Percentiles rank a stretch among this genome's conserved stretches.
Conservation (phyloP, 2,797 vertebrate species). For the Halcyon leucocephala region DNA sequence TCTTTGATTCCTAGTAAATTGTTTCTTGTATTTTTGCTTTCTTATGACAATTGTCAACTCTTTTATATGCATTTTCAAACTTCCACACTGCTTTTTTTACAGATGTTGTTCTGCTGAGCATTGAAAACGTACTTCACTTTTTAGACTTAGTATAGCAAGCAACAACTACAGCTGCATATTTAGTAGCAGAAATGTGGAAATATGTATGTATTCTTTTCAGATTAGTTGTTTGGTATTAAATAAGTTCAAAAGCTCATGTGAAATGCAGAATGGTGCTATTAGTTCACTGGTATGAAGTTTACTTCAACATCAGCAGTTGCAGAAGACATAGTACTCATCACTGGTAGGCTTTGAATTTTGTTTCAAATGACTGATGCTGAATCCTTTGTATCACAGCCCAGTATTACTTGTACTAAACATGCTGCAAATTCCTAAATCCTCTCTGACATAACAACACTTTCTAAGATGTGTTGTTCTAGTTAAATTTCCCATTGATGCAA, state of each 20-base stretch:
- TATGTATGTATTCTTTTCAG: not conserved
- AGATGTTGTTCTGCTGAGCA: not conserved
- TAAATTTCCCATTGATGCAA: not conserved
- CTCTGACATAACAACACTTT: not conserved
- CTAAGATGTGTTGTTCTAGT: not conserved
- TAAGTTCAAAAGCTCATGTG: not conserved
- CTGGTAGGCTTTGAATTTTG: not conserved
- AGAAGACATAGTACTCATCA: not conserved
- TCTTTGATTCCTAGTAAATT: constrained; percentile 38
- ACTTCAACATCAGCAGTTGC: not conserved
- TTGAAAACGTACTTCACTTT: not conserved
- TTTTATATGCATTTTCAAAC: not conserved
- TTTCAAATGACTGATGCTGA: not conserved
- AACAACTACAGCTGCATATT: not conserved
- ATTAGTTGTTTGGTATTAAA: not conserved
- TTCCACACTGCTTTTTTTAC: not conserved
- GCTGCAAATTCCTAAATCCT: not conserved
- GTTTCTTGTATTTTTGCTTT: constrained; percentile 18
- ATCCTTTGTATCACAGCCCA: not conserved
- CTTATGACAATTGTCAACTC: not conserved
- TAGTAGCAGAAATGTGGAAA: not conserved
- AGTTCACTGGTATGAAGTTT: not conserved
- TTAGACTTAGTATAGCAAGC: not conserved
- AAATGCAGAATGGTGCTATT: not conserved
- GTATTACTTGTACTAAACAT: not conserved